Evolutionary conservation across 2,888 invertebrate genomes (phyloP), one percentile per base, ranked within the genome.

Genomic region (Megaustenia siamemsis): DNA sequence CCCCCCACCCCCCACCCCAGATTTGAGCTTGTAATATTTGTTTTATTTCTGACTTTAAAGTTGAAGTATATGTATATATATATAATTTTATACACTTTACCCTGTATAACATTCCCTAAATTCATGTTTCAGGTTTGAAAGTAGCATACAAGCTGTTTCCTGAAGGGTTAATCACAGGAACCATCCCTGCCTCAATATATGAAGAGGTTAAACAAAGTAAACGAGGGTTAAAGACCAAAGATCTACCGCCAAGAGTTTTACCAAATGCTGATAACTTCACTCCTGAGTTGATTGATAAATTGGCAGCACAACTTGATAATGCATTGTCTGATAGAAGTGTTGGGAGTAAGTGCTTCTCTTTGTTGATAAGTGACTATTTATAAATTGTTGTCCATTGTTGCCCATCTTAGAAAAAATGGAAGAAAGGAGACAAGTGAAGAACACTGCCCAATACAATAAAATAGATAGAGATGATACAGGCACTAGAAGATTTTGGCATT

Each of bases 81-180:
- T 49, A 49, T 49, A 49, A 12, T 12, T 49, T 12, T 49, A 49
- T 49, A 49, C 18, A 49, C 18, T 12, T 49, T 12, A 12, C 8
- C 18, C 8, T 49, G 49, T 49, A 49, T 18, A 49, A 56, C 56
- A 66, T n/a, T 28, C 15, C 15, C 4, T 40, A 43, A 12, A 18
- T 45, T 75, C 35, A 12, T 49, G 24, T 75, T 21, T 12, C 49
- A 94, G 94, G 94, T 40, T 88, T 94, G 89, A 93, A 92, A 86
- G 90, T 94, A 68, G 93, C 93, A 0, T 89, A 88, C 86, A 92
- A 92, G 84, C 73, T 90, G 69, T 94, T 93, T 86, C 94, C 94
- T 4, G 91, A 92, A 10, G 93, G 93, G 35, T 89, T 94, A 18
- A 87, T 94, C 28, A 92, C 93, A 10, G 94, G 94, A 1, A 90